These are phyloP conservation scores for Poeciliopsis occidentalis DNA, from an alignment of 2,113 vertebrate genomes.

Conservation along the genomic window DNA sequence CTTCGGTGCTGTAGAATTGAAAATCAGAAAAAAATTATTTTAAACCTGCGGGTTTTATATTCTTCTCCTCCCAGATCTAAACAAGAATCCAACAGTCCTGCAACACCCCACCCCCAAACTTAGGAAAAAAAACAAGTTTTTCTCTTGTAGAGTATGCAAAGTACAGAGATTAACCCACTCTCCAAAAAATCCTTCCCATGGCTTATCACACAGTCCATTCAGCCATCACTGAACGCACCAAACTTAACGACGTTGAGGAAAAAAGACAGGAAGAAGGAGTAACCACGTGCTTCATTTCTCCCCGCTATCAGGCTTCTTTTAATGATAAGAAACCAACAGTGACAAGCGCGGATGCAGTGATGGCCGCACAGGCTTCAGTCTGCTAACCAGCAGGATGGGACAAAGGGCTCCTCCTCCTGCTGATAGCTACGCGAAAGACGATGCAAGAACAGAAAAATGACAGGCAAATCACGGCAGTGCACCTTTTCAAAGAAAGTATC, in stretches of 20 bases:
- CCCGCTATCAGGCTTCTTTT: constrained; percentile 38
- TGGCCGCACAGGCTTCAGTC: constrained; percentile 39
- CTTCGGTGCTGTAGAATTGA: constrained; percentile 3
- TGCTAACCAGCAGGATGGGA: constrained; percentile 36
- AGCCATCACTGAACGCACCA: constrained; percentile 22
- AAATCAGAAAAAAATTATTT: background rate
- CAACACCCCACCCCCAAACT: constrained; percentile 12
- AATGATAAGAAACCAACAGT: constrained; percentile 48
- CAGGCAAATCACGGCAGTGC: constrained; percentile 11
- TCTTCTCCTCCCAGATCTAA: background rate
- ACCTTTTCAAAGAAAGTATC: constrained; percentile 1
- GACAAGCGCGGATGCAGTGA: constrained; percentile 40
- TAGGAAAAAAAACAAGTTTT: constrained; percentile 29
- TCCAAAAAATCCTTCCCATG: constrained; percentile 20
- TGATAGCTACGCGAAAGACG: constrained; percentile 33
- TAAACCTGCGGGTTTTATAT: background rate
- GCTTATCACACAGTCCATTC: constrained; percentile 50
- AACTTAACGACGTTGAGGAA: background rate
- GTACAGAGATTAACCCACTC: constrained; percentile 30
- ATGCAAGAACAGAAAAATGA: constrained; percentile 22
- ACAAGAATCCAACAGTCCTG: constrained; percentile 31
- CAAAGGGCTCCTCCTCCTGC: constrained; percentile 17
- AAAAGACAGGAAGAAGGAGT: constrained; percentile 27
- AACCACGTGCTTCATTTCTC: constrained; percentile 39
- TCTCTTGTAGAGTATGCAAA: constrained; percentile 19